Evolutionary conservation across 35 echinoderm and acorn worm species (phyloP).

Genomic region (Apostichopus japonicus): DNA sequence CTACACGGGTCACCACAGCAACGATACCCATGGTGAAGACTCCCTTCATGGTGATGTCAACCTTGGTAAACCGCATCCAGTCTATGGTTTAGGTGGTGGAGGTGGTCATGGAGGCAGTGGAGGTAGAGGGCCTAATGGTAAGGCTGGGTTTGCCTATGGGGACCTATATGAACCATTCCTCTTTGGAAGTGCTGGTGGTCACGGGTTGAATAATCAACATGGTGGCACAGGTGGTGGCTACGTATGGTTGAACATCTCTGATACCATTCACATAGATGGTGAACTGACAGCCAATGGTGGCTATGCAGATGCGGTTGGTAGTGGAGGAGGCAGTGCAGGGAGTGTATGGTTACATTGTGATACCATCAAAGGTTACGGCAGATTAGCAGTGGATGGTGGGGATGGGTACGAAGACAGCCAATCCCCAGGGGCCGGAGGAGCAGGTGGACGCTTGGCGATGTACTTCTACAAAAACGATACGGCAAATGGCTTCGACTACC

Average conservation of each 20-base stretch:
- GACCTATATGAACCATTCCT: conserved; percentile 91
- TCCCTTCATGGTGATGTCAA: conserved; percentile 94
- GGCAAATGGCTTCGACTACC: conserved; percentile 78
- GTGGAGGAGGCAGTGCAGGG: conserved; percentile 87
- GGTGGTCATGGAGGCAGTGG: conserved; percentile 96
- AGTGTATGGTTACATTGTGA: conserved; percentile 85
- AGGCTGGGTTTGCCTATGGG: conserved; percentile 84
- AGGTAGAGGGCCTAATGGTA: conserved; percentile 51
- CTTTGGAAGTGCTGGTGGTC: conserved; percentile 87
- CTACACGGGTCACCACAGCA: conserved; percentile 65
- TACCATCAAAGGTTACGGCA: conserved; percentile 86
- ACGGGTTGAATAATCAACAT: conserved; percentile 13
- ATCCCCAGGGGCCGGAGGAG: conserved; percentile 74
- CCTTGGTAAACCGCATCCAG: conserved; percentile 67
- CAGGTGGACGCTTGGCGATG: conserved; percentile 82
- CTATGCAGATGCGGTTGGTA: conserved; percentile 67
- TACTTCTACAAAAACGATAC: conserved; percentile 88
- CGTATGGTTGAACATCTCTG: conserved; percentile 89
- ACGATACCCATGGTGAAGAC: conserved; percentile 79
- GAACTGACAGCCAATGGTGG: conserved; percentile 90
- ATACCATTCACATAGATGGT: conserved; percentile 83
- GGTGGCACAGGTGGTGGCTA: conserved; percentile 84
- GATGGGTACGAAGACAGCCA: conserved; percentile 35
- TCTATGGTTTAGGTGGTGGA: conserved; percentile 60
- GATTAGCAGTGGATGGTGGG: conserved; percentile 77